Conservation (phyloP, 2,888 invertebrate species). For the Cephus sareptanus region DNA sequence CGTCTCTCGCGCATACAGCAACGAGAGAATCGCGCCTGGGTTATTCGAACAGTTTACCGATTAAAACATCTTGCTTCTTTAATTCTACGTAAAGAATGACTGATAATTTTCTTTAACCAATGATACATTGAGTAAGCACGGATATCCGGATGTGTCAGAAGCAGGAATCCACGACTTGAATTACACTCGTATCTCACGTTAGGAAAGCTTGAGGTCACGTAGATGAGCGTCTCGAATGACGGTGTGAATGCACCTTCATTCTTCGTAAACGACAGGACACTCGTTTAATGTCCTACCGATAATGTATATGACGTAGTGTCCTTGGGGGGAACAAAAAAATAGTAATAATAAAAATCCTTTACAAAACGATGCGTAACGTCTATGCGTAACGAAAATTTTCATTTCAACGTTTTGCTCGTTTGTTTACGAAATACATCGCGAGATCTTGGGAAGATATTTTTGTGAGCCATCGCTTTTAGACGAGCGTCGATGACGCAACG, state of each 20-base stretch:
- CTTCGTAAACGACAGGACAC: not conserved
- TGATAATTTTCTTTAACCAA: not conserved
- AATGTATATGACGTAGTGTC: not conserved
- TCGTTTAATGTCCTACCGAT: not conserved
- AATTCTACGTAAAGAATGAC: not conserved
- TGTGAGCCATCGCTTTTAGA: slow-evolving; percentile 50
- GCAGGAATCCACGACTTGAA: not conserved
- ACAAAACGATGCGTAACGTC: not conserved
- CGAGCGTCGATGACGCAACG: slow-evolving; percentile 46
- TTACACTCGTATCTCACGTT: not conserved
- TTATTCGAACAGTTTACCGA: not conserved
- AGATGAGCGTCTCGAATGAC: not conserved
- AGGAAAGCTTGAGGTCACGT: not conserved
- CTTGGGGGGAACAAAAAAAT: too few species aligned
- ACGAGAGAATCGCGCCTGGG: not conserved
- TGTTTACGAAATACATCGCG: slow-evolving; percentile 28
- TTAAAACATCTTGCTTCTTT: not conserved
- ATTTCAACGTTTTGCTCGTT: slow-evolving; percentile 19
- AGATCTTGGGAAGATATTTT: slow-evolving; percentile 42
- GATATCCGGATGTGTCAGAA: not conserved
- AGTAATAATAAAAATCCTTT: not conserved
- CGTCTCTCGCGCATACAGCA: not conserved
- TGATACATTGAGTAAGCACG: not conserved
- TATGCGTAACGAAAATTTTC: slow-evolving; percentile 7
- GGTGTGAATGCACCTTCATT: not conserved